A percentile compares a stretch with the other conserved stretches of the same genome.
Conservation (phyloP, 2,113 vertebrate genomes). For the Mohoua ochrocephala region DNA sequence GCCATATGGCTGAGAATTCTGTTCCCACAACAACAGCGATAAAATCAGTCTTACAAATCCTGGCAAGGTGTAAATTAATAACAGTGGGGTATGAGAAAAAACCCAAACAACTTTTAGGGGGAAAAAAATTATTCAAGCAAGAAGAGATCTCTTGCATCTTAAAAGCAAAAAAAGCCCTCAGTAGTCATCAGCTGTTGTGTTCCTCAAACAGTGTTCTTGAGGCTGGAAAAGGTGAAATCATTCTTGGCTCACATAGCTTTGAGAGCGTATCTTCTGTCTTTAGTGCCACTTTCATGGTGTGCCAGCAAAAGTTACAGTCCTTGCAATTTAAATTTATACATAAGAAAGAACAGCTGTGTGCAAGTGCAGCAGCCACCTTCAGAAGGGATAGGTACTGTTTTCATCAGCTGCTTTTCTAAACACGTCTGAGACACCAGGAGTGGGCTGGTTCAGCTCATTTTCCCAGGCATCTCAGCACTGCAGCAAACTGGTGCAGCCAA, state of each 20-base stretch:
- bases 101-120: background rate
- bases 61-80: background rate
- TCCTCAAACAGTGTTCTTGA: background rate
- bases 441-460: background rate
- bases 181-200: background rate
- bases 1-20: background rate
- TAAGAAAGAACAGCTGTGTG: background rate
- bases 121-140: background rate
- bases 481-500: background rate
- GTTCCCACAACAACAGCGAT: background rate
- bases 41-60: background rate
- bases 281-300: background rate
- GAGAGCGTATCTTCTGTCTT: background rate
- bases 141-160: background rate
- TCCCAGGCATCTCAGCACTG: background rate
- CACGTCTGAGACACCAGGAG: background rate
- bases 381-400: background rate
- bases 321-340: background rate
- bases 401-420: background rate
- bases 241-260: background rate
- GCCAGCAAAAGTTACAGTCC: background rate
- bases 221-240: background rate
- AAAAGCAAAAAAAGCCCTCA: background rate
- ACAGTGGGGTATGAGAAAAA: background rate
- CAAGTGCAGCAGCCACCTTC: background rate